A percentile compares a stretch with the other conserved stretches of the same genome.
phyloP scores from a whole-genome alignment of 2,113 vertebrate species.

The Menura novaehollandiae region DNA sequence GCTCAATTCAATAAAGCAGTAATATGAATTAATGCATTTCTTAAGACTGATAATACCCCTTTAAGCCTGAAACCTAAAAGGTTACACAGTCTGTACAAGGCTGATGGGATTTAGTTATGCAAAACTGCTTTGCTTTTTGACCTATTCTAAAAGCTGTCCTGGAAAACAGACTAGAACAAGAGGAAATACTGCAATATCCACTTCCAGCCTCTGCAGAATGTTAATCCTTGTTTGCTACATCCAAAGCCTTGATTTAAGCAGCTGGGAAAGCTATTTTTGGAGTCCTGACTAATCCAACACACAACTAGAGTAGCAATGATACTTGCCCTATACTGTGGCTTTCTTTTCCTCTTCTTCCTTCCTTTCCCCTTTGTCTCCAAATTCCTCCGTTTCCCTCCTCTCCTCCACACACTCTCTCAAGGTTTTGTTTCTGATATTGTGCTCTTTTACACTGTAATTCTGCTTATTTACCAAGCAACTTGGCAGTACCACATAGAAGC shows the following conservation, averaged over 20 bases:
- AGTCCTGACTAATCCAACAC: conserved; percentile 24
- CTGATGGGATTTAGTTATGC: not conserved
- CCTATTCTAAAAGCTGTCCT: not conserved
- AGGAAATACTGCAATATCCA: conserved; percentile 22
- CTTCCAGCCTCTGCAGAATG: not conserved
- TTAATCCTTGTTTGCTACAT: conserved; percentile 2
- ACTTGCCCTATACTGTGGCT: not conserved
- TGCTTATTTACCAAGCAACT: not conserved
- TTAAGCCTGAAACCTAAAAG: not conserved
- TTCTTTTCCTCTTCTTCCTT: not conserved
- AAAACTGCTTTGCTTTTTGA: not conserved
- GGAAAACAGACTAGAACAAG: not conserved
- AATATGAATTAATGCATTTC: not conserved
- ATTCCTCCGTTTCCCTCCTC: not conserved
- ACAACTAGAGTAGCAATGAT: not conserved
- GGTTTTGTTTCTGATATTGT: not conserved
- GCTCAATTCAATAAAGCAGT: not conserved
- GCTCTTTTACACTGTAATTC: not conserved
- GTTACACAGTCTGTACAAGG: not conserved
- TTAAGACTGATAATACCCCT: not conserved
- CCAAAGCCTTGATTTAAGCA: conserved; percentile 24
- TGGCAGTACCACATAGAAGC: not conserved
- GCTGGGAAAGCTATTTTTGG: conserved; percentile 36
- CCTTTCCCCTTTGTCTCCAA: not conserved
- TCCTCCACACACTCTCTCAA: not conserved